These are phyloP conservation scores for Drosophila nasuta DNA, from an alignment of 1,140 invertebrate species.

Conservation along the genomic window DNA sequence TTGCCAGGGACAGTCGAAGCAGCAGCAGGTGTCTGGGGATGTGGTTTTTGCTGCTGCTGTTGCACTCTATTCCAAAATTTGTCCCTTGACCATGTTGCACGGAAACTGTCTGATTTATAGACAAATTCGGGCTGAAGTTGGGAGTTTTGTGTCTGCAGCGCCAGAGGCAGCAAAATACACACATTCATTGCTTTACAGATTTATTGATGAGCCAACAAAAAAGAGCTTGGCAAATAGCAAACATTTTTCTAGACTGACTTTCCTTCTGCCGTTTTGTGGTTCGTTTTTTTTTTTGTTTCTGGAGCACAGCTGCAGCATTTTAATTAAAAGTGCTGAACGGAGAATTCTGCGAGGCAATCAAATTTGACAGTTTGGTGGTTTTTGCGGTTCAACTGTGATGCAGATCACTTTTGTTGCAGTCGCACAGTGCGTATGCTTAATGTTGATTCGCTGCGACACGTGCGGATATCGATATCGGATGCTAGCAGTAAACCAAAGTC, in stretches of 20 bases:
- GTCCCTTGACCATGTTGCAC: constrained; percentile 49
- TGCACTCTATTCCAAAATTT: constrained; percentile 43
- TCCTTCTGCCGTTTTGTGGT: constrained; percentile 48
- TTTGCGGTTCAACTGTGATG: constrained; percentile 35
- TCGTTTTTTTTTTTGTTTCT: constrained; percentile 25
- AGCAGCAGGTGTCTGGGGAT: constrained; percentile 72
- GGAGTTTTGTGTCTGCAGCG: constrained; percentile 63
- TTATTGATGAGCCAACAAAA: constrained; percentile 77
- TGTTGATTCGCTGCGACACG: constrained; percentile 24
- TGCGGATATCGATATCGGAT: constrained; percentile 54
- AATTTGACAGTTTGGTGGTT: constrained; percentile 52
- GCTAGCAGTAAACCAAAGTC: not conserved
- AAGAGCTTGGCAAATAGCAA: constrained; percentile 49
- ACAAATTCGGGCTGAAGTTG: constrained; percentile 22
- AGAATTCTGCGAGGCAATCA: constrained; percentile 46
- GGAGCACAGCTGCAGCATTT: constrained; percentile 52
- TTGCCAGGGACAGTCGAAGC: constrained; percentile 36
- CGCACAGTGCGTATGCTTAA: constrained; percentile 56
- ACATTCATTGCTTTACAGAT: constrained; percentile 52
- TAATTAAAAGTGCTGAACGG: constrained; percentile 65
- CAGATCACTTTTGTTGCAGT: constrained; percentile 9
- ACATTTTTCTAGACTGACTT: constrained; percentile 18
- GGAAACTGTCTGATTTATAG: constrained; percentile 77
- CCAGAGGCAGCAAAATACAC: constrained; percentile 43
- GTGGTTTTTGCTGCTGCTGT: constrained; percentile 4